Percentiles rank a stretch among this genome's conserved stretches.
phyloP scores from a whole-genome alignment of 2,888 invertebrate genomes.

The Luperina nickerlii region DNA sequence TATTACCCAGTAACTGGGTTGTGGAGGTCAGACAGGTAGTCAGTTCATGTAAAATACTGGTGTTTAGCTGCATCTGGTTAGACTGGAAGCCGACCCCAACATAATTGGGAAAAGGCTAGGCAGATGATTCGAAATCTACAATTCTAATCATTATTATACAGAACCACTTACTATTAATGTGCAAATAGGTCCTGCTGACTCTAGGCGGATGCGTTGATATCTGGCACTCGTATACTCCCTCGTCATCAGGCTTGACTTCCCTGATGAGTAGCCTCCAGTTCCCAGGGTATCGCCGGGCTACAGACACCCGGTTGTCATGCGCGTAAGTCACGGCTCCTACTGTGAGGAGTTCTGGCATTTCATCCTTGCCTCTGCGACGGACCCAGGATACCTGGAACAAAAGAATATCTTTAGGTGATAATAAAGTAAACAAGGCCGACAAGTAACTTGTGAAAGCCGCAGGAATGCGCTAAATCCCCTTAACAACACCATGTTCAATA shows the following conservation, averaged over 20 bases:
- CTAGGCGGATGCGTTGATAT: conserved; percentile 93
- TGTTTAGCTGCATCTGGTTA: too few relatives aligned
- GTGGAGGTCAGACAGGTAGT: too few relatives aligned
- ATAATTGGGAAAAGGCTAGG: too few relatives aligned
- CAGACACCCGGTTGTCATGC: conserved; percentile 92
- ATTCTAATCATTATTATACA: neutral
- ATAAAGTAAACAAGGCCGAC: neutral
- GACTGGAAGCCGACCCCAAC: too few relatives aligned
- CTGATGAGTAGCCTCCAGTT: conserved; percentile 92
- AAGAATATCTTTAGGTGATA: neutral
- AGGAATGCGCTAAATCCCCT: neutral
- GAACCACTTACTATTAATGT: conserved; percentile 91
- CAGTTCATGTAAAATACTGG: too few relatives aligned
- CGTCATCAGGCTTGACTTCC: conserved; percentile 92
- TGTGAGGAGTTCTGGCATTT: conserved; percentile 92
- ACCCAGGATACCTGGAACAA: conserved; percentile 92
- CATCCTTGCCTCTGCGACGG: conserved; percentile 89
- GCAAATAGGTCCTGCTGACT: conserved; percentile 92
- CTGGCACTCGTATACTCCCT: conserved; percentile 93
- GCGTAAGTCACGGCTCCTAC: conserved; percentile 93
- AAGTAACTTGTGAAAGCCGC: neutral
- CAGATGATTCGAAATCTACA: too few relatives aligned
- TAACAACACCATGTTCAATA: too few relatives aligned
- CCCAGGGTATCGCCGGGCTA: conserved; percentile 91
- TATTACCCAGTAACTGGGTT: too few relatives aligned